Evolutionary conservation across 2,888 invertebrate species (phyloP).

Genomic region (Biston betularia): DNA sequence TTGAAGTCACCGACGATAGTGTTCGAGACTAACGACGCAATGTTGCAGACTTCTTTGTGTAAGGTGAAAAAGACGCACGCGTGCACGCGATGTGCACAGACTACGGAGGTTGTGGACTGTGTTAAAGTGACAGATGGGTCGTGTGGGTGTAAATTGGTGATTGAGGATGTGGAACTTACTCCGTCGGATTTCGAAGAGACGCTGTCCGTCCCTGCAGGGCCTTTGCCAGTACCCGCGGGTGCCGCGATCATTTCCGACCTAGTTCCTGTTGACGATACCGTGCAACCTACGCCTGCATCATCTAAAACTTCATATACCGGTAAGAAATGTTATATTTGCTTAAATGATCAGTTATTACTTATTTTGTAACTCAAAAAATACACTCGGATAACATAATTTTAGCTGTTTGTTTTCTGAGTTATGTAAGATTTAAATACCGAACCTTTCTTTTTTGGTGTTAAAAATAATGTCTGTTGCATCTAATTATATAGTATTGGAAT

Average conservation of each 20-base stretch:
- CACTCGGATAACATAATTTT: not conserved
- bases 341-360: not conserved
- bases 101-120: constrained; percentile 8
- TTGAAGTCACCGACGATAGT: constrained; percentile 13
- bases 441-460: no score
- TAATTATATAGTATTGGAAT: no score
- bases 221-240: constrained; percentile 7
- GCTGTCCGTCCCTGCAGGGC: constrained; percentile 68
- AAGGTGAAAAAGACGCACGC: not conserved
- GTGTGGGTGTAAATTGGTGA: constrained; percentile 18
- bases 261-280: not conserved
- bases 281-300: constrained; percentile 49
- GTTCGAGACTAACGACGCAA: constrained; percentile 48
- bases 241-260: not conserved
- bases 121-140: constrained; percentile 4
- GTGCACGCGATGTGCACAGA: constrained; percentile 13
- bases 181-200: constrained; percentile 58
- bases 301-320: constrained; percentile 50
- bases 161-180: not conserved
- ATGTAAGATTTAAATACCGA: no score
- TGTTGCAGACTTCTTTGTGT: constrained; percentile 8
- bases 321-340: constrained; percentile 37
- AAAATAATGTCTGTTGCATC: no score
- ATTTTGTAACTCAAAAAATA: not conserved
- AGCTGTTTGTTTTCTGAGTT: no score